These are phyloP conservation scores for Neodiprion pinetum DNA, from an alignment of 1,140 invertebrate genomes.

Conservation along the genomic window DNA sequence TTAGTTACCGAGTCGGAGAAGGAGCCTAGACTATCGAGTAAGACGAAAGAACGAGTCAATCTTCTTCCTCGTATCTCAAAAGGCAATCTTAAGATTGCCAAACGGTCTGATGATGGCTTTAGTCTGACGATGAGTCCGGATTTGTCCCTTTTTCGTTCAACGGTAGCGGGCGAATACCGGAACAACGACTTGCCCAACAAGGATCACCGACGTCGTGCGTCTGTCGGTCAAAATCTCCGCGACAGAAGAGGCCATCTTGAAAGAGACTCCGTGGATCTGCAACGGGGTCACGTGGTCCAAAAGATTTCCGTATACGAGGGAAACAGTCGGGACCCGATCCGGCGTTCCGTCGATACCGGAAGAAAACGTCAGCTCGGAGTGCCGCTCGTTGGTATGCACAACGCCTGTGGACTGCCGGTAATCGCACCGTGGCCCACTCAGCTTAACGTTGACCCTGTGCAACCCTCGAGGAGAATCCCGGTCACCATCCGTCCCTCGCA, in stretches of 20 bases:
- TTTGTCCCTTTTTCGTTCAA: neutral
- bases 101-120: too few relatives aligned
- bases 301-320: conserved; percentile 54
- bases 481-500: conserved; percentile 11
- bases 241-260: neutral
- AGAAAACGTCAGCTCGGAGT: conserved; percentile 43
- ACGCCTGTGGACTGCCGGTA: conserved; percentile 45
- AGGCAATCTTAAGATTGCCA: neutral
- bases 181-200: neutral
- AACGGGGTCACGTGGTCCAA: conserved; percentile 41
- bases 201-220: neutral
- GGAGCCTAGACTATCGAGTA: neutral
- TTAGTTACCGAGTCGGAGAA: conserved; percentile 38
- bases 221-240: neutral
- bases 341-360: conserved; percentile 1
- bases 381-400: conserved; percentile 57
- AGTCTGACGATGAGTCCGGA: too few relatives aligned
- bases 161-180: neutral
- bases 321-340: conserved; percentile 30
- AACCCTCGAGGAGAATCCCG: conserved; percentile 15
- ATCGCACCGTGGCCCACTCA: conserved; percentile 39
- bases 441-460: conserved; percentile 27
- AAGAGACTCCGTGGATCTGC: conserved; percentile 17
- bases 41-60: neutral
- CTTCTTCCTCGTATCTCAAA: neutral